A percentile compares a stretch with the other conserved stretches of the same genome.
These are phyloP conservation scores for Falco naumanni DNA, from an alignment of 2,797 vertebrate species.

Conservation along the genomic window DNA sequence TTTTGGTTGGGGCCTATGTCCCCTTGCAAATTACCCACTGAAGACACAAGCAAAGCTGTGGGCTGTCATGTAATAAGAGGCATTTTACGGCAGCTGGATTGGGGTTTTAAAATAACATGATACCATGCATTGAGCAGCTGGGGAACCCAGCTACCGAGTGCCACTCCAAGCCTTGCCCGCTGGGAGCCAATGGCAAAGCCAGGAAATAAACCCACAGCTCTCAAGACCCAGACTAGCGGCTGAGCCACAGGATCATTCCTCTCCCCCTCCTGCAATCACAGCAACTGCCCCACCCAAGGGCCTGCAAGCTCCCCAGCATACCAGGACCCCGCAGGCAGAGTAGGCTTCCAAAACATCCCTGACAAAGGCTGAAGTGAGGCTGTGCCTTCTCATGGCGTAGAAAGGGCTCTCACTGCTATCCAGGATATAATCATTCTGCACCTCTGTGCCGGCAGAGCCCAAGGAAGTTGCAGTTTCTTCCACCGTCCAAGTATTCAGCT, in stretches of 20 bases:
- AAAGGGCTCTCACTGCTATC: not conserved
- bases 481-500: not conserved
- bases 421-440: not conserved
- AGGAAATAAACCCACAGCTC: conserved; percentile 44
- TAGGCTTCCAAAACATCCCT: not conserved
- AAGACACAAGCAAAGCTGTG: conserved; percentile 18
- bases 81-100: not conserved
- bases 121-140: conserved; percentile 17
- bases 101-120: conserved; percentile 57
- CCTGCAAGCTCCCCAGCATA: not conserved
- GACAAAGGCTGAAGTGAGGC: not conserved
- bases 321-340: not conserved
- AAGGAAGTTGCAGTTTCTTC: not conserved
- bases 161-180: not conserved
- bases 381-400: not conserved
- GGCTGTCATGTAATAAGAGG: conserved; percentile 5
- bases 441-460: not conserved
- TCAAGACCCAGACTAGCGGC: not conserved
- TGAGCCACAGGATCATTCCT: conserved; percentile 5
- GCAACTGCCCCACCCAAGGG: not conserved
- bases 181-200: not conserved
- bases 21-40: conserved; percentile 24
- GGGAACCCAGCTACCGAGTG: not conserved
- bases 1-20: not conserved
- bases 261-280: not conserved